A percentile compares a stretch with the other conserved stretches of the same genome.
phyloP scores from a whole-genome alignment of 2,113 vertebrate genomes.

The Pseudopipra pipra region DNA sequence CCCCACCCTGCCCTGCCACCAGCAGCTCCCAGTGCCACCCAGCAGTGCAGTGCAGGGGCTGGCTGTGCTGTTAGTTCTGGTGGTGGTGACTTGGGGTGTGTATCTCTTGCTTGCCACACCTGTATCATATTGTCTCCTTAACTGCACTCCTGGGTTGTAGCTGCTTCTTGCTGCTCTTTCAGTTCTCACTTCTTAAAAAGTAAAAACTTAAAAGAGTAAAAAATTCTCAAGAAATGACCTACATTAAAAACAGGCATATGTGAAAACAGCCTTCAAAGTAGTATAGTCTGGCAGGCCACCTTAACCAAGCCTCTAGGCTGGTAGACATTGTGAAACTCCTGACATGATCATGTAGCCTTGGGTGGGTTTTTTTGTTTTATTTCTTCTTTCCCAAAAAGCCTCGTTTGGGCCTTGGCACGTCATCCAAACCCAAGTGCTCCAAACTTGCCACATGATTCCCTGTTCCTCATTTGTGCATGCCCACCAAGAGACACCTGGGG shows the following conservation, averaged over 20 bases:
- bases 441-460: neutral
- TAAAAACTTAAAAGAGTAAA: neutral
- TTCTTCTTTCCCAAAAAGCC: neutral
- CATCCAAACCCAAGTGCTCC: neutral
- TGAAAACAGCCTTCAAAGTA: neutral
- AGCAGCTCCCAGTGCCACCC: neutral
- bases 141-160: neutral
- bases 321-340: neutral
- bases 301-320: neutral
- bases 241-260: neutral
- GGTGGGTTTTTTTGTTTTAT: neutral
- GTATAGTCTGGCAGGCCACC: neutral
- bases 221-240: neutral
- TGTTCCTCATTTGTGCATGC: conserved; percentile 7
- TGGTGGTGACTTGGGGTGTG: neutral
- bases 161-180: neutral
- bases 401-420: neutral
- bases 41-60: neutral
- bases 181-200: neutral
- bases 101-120: neutral
- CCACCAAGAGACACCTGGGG: conserved; percentile 21
- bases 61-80: neutral
- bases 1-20: neutral
- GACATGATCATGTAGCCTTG: neutral
- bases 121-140: fast-evolving